These are phyloP conservation scores for Rhyacophila evoluta DNA, from an alignment of 2,888 invertebrate species.

Conservation along the genomic window DNA sequence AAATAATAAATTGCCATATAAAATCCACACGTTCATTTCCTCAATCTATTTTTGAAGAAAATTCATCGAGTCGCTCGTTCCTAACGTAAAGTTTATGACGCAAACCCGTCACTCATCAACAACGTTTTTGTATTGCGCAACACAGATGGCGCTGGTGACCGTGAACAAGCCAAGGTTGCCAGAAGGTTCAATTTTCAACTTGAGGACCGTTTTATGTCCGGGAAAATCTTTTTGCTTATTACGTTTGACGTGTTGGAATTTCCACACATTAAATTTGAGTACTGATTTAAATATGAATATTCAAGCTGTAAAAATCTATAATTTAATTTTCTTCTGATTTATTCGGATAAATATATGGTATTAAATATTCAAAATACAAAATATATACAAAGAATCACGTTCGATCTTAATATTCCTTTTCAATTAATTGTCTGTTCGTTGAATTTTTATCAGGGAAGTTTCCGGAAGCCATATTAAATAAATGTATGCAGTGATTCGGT, in stretches of 20 bases:
- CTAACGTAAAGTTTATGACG: not conserved
- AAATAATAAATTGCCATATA: not conserved
- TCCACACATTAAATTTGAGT: not conserved
- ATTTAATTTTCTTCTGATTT: too few species aligned
- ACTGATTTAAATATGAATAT: not conserved
- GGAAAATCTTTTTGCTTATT: too few species aligned
- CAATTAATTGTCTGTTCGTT: too few species aligned
- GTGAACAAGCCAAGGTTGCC: not conserved
- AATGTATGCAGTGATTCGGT: too few species aligned
- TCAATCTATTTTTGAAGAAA: conserved; percentile 10
- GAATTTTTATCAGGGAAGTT: too few species aligned
- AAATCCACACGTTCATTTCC: not conserved
- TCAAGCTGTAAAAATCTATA: too few species aligned
- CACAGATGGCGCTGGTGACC: conserved; percentile 12
- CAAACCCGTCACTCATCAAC: conserved; percentile 18
- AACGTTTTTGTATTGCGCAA: conserved; percentile 6
- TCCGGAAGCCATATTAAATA: too few species aligned
- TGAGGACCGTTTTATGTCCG: not conserved
- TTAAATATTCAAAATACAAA: too few species aligned
- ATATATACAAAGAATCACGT: too few species aligned
- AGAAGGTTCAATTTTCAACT: not conserved
- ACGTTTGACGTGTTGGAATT: too few species aligned
- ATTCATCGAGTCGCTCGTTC: not conserved
- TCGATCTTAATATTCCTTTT: too few species aligned
- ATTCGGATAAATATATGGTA: too few species aligned